Evolutionary conservation across 2,113 vertebrate genomes (phyloP).

Genomic region (Cyrtonyx montezumae): DNA sequence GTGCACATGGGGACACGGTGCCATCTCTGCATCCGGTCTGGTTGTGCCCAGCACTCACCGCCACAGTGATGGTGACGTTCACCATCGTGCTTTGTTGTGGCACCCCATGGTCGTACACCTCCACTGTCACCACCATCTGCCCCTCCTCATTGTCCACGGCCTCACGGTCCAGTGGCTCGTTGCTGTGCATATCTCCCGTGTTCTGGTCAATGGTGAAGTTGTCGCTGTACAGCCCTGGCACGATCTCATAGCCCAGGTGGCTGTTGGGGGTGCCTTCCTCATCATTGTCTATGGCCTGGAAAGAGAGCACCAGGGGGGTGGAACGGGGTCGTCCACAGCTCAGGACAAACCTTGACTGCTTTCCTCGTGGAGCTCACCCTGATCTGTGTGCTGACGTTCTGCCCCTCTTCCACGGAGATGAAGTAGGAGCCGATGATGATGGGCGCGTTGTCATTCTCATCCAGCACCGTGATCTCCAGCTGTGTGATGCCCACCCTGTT

Average conservation of each 20-base stretch:
- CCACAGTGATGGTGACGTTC: constrained; percentile 81
- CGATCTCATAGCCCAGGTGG: constrained; percentile 77
- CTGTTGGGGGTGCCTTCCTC: constrained; percentile 82
- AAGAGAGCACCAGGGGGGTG: background rate
- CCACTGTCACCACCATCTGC: constrained; percentile 78
- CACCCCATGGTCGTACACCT: constrained; percentile 82
- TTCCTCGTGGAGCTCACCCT: constrained; percentile 63
- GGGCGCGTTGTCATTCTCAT: constrained; percentile 85
- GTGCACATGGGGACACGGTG: background rate
- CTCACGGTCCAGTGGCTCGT: constrained; percentile 82
- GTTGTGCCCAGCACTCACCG: constrained; percentile 74
- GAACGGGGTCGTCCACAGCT: accelerated
- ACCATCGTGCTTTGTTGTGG: constrained; percentile 56
- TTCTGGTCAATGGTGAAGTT: constrained; percentile 84
- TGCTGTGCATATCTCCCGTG: constrained; percentile 78
- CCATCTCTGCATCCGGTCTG: background rate
- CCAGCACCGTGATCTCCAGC: constrained; percentile 84
- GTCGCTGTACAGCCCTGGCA: constrained; percentile 73
- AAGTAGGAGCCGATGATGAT: constrained; percentile 79
- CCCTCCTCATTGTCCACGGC: constrained; percentile 78
- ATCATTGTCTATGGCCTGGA: constrained; percentile 88
- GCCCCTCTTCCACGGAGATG: constrained; percentile 81
- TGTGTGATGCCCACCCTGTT: constrained; percentile 70
- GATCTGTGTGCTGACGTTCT: constrained; percentile 64
- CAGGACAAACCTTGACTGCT: background rate